phyloP scores from a whole-genome alignment of 2,113 vertebrate genomes.

The Cephalopterus ornatus region DNA sequence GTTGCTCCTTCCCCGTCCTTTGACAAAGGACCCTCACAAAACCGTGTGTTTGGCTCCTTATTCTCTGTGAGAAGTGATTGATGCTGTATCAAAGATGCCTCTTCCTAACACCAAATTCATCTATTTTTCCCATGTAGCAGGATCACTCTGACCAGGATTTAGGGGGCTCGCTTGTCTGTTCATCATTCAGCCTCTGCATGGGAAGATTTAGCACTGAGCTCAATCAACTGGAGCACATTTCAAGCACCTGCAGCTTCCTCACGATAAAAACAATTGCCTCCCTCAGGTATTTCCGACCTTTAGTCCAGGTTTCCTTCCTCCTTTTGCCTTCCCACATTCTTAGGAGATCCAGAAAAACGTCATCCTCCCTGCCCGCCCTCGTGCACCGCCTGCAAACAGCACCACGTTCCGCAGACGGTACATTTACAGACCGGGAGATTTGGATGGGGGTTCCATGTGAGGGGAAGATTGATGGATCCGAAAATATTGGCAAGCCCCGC shows the following conservation, averaged over 20 bases:
- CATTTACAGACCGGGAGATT: slow-evolving; percentile 31
- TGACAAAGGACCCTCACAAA: neutral
- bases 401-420: neutral
- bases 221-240: neutral
- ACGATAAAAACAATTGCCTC: neutral
- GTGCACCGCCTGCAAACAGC: neutral
- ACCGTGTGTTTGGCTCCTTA: neutral
- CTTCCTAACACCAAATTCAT: neutral
- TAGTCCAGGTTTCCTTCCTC: neutral
- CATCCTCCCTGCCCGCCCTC: neutral
- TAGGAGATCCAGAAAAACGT: neutral
- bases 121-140: rapidly evolving
- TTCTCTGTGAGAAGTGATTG: neutral
- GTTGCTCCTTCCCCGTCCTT: neutral
- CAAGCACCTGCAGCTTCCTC: neutral
- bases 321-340: neutral
- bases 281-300: rapidly evolving
- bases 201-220: neutral
- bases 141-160: neutral
- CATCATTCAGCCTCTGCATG: neutral
- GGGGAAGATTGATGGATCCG: slow-evolving; percentile 61
- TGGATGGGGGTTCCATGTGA: slow-evolving; percentile 4
- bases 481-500: slow-evolving; percentile 32
- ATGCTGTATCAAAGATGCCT: neutral
- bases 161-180: neutral